Percentiles rank a stretch among this genome's conserved stretches.
These are phyloP conservation scores for Harpegnathos saltator DNA, from an alignment of 1,140 invertebrate genomes.

Conservation along the genomic window DNA sequence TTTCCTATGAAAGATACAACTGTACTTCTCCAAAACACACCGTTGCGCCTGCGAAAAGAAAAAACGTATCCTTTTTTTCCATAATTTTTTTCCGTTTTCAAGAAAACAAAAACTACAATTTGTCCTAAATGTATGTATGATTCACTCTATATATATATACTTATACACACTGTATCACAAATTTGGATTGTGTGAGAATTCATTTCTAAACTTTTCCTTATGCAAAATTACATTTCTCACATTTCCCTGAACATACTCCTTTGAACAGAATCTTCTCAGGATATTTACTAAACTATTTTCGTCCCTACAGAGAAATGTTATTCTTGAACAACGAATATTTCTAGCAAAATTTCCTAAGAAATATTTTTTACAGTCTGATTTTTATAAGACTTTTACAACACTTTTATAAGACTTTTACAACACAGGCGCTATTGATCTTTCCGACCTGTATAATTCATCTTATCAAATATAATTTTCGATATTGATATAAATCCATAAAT, in stretches of 20 bases:
- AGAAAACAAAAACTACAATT: too few species aligned
- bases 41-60: too few species aligned
- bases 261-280: conserved; percentile 50
- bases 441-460: background rate
- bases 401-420: background rate
- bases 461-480: conserved; percentile 12
- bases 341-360: background rate
- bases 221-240: conserved; percentile 57
- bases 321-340: background rate
- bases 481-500: background rate
- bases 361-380: background rate
- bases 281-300: background rate
- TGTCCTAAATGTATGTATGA: too few species aligned
- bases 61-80: too few species aligned
- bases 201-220: conserved; percentile 40
- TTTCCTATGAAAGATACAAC: too few species aligned
- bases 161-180: conserved; percentile 66
- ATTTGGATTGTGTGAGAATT: conserved; percentile 66
- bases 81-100: too few species aligned
- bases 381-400: background rate
- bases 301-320: background rate
- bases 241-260: conserved; percentile 37
- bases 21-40: too few species aligned
- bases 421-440: background rate
- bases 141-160: conserved; percentile 20